Evolutionary conservation across 2,113 vertebrate genomes (phyloP).

Genomic region (Rhinichthys klamathensis): DNA sequence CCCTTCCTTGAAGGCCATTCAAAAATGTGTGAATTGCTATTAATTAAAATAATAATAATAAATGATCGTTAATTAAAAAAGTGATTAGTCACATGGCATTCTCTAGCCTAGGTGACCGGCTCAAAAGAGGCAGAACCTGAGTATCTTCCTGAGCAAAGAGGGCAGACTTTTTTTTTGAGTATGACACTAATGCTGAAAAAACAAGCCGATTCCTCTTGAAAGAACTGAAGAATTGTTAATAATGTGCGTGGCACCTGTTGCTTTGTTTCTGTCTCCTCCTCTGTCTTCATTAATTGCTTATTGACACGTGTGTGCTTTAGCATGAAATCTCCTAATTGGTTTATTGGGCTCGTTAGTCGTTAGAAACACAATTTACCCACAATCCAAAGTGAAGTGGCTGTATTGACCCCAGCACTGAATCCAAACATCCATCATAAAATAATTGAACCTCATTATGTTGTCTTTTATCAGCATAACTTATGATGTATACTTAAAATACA

Average conservation of each 20-base stretch:
- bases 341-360: constrained; percentile 13
- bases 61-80: no score
- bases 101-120: no score
- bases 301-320: constrained; percentile 26
- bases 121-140: no score
- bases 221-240: not conserved
- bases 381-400: not conserved
- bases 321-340: constrained; percentile 23
- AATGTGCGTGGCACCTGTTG: not conserved
- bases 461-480: not conserved
- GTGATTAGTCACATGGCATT: no score
- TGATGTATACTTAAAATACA: not conserved
- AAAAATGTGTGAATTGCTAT: no score
- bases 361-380: constrained; percentile 26
- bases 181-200: not conserved
- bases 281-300: constrained; percentile 31
- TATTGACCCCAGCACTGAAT: not conserved
- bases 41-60: no score
- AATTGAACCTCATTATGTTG: not conserved
- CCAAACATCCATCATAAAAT: not conserved
- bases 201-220: not conserved
- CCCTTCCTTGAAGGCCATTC: no score
- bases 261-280: constrained; percentile 17
- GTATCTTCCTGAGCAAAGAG: no score
- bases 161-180: no score